Conservation (phyloP, 2,888 invertebrate species). For the Himalopsyche anomala region DNA sequence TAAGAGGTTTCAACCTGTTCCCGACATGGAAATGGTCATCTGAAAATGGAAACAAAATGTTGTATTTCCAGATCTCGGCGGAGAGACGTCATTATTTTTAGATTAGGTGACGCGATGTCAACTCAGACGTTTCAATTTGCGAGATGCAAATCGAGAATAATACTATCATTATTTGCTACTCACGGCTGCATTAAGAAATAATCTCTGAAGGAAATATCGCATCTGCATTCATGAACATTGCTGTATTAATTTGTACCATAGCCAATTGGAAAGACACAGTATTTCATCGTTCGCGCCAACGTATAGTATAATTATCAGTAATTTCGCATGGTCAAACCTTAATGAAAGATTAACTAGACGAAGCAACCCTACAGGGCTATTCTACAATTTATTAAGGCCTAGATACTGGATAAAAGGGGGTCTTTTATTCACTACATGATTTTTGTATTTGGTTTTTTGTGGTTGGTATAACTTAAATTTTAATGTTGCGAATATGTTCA, state of each 20-base stretch:
- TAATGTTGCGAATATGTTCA: too few species aligned
- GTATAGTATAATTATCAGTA: too few species aligned
- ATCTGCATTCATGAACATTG: background rate
- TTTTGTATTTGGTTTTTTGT: too few species aligned
- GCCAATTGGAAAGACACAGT: background rate
- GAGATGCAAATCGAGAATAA: constrained; percentile 23
- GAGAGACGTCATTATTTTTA: constrained; percentile 37
- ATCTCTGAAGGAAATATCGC: background rate
- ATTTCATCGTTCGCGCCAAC: too few species aligned
- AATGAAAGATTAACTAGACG: too few species aligned
- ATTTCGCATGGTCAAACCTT: too few species aligned
- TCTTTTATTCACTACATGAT: too few species aligned
- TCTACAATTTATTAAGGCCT: too few species aligned
- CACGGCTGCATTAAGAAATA: constrained; percentile 27
- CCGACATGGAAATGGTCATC: background rate
- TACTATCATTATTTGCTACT: background rate
- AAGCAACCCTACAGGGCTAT: too few species aligned
- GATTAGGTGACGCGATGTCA: constrained; percentile 37
- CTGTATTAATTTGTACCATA: background rate
- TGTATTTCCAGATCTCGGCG: background rate
- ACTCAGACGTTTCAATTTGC: constrained; percentile 31
- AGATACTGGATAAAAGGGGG: too few species aligned
- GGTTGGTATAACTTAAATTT: too few species aligned
- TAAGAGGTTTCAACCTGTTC: constrained; percentile 3
- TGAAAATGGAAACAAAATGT: constrained; percentile 11